Evolutionary conservation across 2,113 vertebrate genomes (phyloP), one percentile per base, ranked within the genome.

Genomic region (Bos indicus): DNA sequence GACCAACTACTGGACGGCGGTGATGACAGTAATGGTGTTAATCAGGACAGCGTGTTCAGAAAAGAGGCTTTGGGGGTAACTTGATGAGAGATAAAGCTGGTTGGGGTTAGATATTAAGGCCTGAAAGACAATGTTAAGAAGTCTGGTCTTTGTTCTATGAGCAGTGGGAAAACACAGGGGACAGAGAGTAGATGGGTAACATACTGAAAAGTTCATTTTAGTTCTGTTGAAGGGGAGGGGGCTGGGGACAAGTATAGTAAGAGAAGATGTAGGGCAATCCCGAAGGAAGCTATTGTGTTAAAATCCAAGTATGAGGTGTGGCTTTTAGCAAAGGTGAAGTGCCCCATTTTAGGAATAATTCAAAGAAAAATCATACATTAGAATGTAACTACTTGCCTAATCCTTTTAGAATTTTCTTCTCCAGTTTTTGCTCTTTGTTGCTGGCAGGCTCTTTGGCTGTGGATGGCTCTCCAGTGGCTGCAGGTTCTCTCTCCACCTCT

Each of bases 361-460:
- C 54, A 80, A 91, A 88, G 12, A 57, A 90, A 95, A 71, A 40
- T 17, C 52, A 60, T 77, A 16, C 12, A n/a, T 54, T 85, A 88
- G 81, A 97, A 81, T 0, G 1, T 30, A 94, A 93, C 2, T 98
- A 99, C 99, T 99, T 99, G 98, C 99, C 99, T 98, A 99, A 96
- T 81, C 99, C 99, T 98, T 99, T 99, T 21, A 99, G 98, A 97
- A 99, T 99, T 99, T 99, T 99, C 99, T 99, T 99, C 98, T 99
- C 99, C 95, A 99, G 92, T 97, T 99, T 99, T 98, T 99, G 99
- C 67, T 99, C 99, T 98, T 99, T 99, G 97, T 98, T 99, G 88
- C 97, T 0, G 0, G 98, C 97, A 54, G 99, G 25, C n/a, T 99
- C 99, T 97, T 99, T 99, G 52, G 93, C 94, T 92, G 96, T 92